A percentile compares a stretch with the other conserved stretches of the same genome.
Conservation (phyloP, 2,888 invertebrate species). For the Calephelis perditalis region DNA sequence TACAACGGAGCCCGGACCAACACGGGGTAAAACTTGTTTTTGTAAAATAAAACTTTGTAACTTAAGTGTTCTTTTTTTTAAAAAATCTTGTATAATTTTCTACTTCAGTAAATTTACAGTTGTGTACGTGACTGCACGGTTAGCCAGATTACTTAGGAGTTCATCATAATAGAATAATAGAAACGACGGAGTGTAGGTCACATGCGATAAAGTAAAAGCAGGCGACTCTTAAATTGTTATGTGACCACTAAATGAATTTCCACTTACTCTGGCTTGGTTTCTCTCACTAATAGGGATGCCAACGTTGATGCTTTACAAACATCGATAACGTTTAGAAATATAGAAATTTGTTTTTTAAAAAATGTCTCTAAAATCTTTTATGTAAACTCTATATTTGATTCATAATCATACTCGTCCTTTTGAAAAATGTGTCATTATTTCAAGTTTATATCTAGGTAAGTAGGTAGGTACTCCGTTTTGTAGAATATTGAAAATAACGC, state of each 20-base stretch:
- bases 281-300: constrained; percentile 36
- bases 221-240: constrained; percentile 37
- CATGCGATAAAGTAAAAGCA: constrained; percentile 40
- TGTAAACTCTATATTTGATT: no score
- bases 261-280: constrained; percentile 42
- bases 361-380: no score
- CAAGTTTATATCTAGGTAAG: no score
- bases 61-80: background rate
- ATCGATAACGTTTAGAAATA: background rate
- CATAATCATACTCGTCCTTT: no score
- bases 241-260: constrained; percentile 46
- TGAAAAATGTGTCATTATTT: no score
- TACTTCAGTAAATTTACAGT: constrained; percentile 1
- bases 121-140: background rate
- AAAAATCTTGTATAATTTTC: background rate
- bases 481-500: no score
- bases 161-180: constrained; percentile 36
- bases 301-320: no score
- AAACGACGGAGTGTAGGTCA: constrained; percentile 31
- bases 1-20: no score
- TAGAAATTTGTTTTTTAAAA: no score
- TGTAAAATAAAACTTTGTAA: no score
- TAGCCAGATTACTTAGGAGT: constrained; percentile 12
- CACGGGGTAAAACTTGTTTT: no score
- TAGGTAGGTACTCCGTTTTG: no score